Conservation (phyloP, 2,797 vertebrate species). For the Xiphorhynchus erythropygius region DNA sequence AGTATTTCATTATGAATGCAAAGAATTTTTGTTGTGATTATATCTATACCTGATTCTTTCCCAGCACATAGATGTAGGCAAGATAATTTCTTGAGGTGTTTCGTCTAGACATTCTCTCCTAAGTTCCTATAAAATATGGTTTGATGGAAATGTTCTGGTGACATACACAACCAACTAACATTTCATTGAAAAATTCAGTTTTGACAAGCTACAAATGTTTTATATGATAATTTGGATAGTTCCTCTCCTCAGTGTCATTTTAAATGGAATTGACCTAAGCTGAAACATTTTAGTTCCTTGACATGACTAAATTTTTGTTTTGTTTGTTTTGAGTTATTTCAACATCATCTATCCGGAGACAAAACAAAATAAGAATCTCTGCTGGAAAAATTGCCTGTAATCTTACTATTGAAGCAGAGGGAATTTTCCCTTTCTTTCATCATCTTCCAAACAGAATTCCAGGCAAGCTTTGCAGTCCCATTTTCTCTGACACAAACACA, state of each 20-base stretch:
- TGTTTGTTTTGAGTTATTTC: constrained; percentile 2
- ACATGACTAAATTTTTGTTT: neutral
- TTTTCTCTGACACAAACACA: neutral
- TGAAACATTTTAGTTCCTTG: neutral
- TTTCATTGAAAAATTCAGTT: neutral
- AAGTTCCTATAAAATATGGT: neutral
- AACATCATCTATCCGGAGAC: neutral
- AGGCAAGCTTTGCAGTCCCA: neutral
- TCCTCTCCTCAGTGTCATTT: neutral
- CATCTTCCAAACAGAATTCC: constrained; percentile 23
- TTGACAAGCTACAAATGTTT: neutral
- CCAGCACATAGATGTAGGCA: neutral
- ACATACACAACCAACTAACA: neutral
- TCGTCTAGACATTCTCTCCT: neutral
- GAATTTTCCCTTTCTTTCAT: constrained; percentile 28
- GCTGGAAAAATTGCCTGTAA: constrained; percentile 2
- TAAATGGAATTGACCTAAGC: neutral
- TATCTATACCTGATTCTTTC: neutral
- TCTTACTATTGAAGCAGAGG: neutral
- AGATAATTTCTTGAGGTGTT: neutral
- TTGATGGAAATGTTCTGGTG: neutral
- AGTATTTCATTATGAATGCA: neutral
- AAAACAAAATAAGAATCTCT: neutral
- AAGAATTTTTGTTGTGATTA: neutral
- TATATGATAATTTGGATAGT: neutral